Base-by-base conservation (phyloP, 1,140 invertebrate species). In the Drosophila nebulosa region DNA sequence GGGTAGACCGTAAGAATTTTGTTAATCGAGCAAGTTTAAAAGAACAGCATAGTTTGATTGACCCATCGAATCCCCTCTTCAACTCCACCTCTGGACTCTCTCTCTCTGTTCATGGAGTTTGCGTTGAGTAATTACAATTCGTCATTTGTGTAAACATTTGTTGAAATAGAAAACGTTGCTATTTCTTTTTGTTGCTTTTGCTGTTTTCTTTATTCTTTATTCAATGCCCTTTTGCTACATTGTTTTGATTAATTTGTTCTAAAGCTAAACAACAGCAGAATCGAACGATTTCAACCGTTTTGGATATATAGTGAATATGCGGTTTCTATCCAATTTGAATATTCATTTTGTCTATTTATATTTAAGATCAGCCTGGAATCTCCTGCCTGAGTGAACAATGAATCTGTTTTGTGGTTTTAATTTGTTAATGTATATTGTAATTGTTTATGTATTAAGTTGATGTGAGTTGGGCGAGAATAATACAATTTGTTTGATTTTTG, bases 211-310 rank as follows among this genome's bases (percentile, higher is more conserved):
- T 72, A 52, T 18, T 74, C 68, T 52, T 74, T 74, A 74, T 52
- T 74, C 53, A 57, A 39, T 57, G 73, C 32, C 63, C 71, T 67
- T 60, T 52, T 39, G 62, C 78, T 79, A 79, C 78, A 70, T 36
- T 46, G 39, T 46, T 51, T 51, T 64, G 64, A 74, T 75, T 69
- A 76, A 60, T 58, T 50, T 69, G 22, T 52, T 52, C 80, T 81
- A 78, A 69, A 67, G 57, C 69, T 71, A 79, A 51, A 79, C 71
- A 83, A 64, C 67, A 67, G 66, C 68, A 67, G 27, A 55, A 52
- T 46, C 71, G 58, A 85, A 79, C 74, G 77, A 24, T 85, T 84
- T 76, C 80, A 76, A 85, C 76, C 79, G 68, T 59, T 14, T 14
- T 2, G 52, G 66, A 52, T 66, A 57, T 70, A 76, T 58, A 51